Base-by-base conservation (phyloP, 2,113 vertebrate genomes). In the Etheostoma cragini region DNA sequence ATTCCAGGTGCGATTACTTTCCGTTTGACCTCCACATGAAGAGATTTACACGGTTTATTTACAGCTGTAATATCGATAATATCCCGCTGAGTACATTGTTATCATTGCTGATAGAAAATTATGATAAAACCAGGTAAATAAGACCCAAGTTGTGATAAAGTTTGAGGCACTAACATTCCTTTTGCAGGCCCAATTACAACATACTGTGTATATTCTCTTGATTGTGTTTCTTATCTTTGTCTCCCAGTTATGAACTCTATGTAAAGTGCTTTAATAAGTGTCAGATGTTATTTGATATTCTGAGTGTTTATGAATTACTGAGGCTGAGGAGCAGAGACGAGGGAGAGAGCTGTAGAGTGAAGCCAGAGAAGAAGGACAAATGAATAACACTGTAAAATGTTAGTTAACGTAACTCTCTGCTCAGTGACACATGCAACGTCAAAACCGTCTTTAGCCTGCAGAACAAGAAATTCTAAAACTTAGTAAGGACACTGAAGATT, bases 381-480 rank as follows among this genome's bases (percentile, higher is more conserved):
- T 30, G 60, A 35, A 22, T 38, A 3, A 4, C 26, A 14, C 38
- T 49, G 35, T 61, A 69, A 58, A 38, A 78, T 33, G 19, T 65
- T 50, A 50, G 68, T 77, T 38, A 68, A 60, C 53, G 60, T 38
- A 21, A 60, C 26, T 67, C 63, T 68, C 4, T 30, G 45, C 46
- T 70, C 16, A 3, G 11, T 42, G 58, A 74, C 8, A 6, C 62
- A 8, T 72, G 69, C 56, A 49, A 73, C 42, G 21, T 74, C 58
- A 17, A 53, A 38, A 7, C 11, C 2, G 33, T 10, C 11, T 69
- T 78, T 70, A 68, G 62, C 46, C 76, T 26, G 11, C 46, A 11
- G 3, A 2, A 19, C 45, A 33, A 62, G 30, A 62, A 60, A 33
- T 5, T 1, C 33, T 6, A 35, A 35, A 35, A 6, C 5, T 5